Percentiles rank a stretch among this genome's conserved stretches.
These are phyloP conservation scores for Leptopilina syphax DNA, from an alignment of 2,888 invertebrate species.

Conservation along the genomic window DNA sequence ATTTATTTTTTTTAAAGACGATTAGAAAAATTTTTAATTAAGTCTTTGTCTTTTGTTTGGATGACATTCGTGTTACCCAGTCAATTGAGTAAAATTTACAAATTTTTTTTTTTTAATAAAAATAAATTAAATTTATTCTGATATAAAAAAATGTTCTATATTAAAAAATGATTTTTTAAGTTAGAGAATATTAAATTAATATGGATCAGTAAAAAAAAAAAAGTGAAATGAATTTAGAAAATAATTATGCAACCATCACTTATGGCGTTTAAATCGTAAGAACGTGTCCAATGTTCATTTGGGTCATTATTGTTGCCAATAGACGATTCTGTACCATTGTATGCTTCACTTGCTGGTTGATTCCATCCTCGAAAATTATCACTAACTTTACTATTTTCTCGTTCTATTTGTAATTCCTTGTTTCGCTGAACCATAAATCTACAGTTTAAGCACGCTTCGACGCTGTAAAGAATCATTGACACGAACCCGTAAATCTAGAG, in stretches of 20 bases:
- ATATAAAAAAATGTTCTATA: no score
- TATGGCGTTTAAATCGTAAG: slow-evolving; percentile 33
- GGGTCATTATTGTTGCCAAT: slow-evolving; percentile 20
- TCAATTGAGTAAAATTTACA: no score
- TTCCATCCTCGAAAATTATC: slow-evolving; percentile 34
- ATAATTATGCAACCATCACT: slow-evolving; percentile 35
- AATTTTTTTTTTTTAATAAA: no score
- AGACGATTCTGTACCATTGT: slow-evolving; percentile 15
- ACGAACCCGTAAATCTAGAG: slow-evolving; percentile 26
- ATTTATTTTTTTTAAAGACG: not conserved
- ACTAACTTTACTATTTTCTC: slow-evolving; percentile 30
- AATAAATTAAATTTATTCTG: no score
- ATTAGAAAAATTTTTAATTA: not conserved
- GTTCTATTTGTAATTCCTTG: slow-evolving; percentile 7
- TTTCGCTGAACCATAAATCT: slow-evolving; percentile 4
- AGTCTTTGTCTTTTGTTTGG: not conserved
- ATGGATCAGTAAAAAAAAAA: not conserved
- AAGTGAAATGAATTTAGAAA: not conserved
- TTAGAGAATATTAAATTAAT: no score
- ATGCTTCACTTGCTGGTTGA: slow-evolving; percentile 33
- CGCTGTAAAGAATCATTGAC: not conserved
- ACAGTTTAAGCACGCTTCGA: slow-evolving; percentile 24
- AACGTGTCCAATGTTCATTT: slow-evolving; percentile 33
- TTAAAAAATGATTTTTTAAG: no score
- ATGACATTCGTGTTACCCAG: not conserved